These are phyloP conservation scores for Salvelinus namaycush DNA, from an alignment of 2,113 vertebrate genomes.

Conservation along the genomic window DNA sequence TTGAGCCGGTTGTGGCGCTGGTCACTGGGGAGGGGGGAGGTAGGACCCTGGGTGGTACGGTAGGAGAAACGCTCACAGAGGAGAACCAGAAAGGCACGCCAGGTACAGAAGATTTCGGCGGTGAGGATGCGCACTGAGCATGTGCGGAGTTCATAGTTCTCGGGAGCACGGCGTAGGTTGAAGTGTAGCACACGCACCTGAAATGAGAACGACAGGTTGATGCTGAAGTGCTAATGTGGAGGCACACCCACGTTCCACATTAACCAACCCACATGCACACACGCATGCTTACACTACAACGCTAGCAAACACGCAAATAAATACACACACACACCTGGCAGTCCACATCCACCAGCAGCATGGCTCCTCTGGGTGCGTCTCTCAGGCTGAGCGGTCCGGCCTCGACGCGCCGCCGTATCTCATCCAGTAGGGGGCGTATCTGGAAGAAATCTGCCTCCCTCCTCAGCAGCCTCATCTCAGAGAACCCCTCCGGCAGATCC, in stretches of 20 bases:
- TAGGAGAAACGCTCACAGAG: slow-evolving; percentile 63
- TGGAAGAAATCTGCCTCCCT: slow-evolving; percentile 83
- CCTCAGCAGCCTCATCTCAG: slow-evolving; percentile 71
- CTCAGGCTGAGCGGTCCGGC: slow-evolving; percentile 40
- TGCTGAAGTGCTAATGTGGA: not conserved
- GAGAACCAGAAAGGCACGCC: slow-evolving; percentile 64
- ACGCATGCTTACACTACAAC: not conserved
- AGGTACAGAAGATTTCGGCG: slow-evolving; percentile 80
- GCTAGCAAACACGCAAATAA: not conserved
- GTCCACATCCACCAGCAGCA: slow-evolving; percentile 73
- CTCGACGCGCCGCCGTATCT: slow-evolving; percentile 60
- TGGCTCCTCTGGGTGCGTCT: slow-evolving; percentile 58
- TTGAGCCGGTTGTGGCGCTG: slow-evolving; percentile 64
- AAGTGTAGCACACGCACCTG: slow-evolving; percentile 76
- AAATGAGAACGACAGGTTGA: slow-evolving; percentile 33
- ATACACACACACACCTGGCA: slow-evolving; percentile 53
- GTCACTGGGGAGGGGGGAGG: slow-evolving; percentile 19
- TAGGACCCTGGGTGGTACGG: slow-evolving; percentile 29
- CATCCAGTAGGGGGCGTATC: slow-evolving; percentile 78
- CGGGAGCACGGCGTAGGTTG: slow-evolving; percentile 74
- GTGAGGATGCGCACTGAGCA: slow-evolving; percentile 70
- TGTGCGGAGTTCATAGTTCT: slow-evolving; percentile 78
- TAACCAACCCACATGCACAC: not conserved
- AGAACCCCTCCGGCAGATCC: slow-evolving; percentile 75
- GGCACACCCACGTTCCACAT: not conserved